These are phyloP conservation scores for Dendrophyllia cribrosa DNA, from an alignment of 64 coral and sea anemone genomes.

Conservation along the genomic window DNA sequence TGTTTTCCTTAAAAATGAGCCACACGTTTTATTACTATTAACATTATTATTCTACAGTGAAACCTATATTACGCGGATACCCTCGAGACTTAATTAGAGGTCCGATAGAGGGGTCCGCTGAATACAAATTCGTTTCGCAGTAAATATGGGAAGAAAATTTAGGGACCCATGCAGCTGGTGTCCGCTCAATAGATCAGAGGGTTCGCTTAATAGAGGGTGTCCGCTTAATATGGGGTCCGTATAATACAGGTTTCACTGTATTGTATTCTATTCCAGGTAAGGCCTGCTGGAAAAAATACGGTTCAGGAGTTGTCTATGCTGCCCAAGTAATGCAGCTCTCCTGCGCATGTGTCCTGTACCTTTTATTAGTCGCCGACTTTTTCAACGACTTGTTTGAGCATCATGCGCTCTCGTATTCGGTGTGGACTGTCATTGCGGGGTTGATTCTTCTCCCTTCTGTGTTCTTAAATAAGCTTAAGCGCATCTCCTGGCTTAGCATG, in stretches of 20 bases:
- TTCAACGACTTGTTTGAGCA: conserved; percentile 94
- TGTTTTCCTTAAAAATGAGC: too few relatives aligned
- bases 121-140: too few relatives aligned
- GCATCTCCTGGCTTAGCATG: conserved; percentile 97
- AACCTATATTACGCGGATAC: too few relatives aligned
- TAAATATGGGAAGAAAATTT: too few relatives aligned
- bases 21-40: too few relatives aligned
- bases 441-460: conserved; percentile 85
- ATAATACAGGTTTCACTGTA: not conserved
- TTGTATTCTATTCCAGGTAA: conserved; percentile 31
- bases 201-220: too few relatives aligned
- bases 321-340: conserved; percentile 80
- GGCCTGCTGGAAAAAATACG: conserved; percentile 60
- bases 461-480: conserved; percentile 91
- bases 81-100: too few relatives aligned
- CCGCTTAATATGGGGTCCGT: too few relatives aligned
- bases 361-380: conserved; percentile 94
- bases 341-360: conserved; percentile 95
- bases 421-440: conserved; percentile 90
- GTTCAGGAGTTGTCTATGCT: conserved; percentile 25
- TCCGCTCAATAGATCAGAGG: too few relatives aligned
- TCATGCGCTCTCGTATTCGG: conserved; percentile 55
- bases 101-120: too few relatives aligned
- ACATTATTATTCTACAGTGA: too few relatives aligned
- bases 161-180: too few relatives aligned